Evolutionary conservation across 2,113 vertebrate genomes (phyloP).

Genomic region (Xenopus laevis): DNA sequence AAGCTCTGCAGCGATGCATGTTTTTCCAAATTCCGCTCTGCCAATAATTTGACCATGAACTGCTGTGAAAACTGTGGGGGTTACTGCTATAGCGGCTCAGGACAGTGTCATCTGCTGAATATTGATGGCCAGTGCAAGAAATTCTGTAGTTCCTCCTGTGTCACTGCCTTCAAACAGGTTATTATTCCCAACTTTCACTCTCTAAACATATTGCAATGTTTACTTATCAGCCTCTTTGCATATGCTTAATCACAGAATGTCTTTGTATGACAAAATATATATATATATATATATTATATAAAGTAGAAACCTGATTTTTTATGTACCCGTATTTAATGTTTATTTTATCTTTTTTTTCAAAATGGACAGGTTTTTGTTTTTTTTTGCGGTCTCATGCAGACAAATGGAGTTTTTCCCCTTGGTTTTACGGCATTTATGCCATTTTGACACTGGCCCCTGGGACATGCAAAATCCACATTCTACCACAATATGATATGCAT

Average conservation of each 20-base stretch:
- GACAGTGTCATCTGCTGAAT: constrained; percentile 76
- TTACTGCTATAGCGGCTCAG: constrained; percentile 79
- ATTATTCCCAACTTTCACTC: background rate
- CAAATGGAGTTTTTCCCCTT: too few relatives aligned
- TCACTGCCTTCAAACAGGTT: constrained; percentile 85
- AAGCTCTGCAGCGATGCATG: constrained; percentile 91
- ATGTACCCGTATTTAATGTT: too few relatives aligned
- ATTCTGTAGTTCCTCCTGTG: constrained; percentile 79
- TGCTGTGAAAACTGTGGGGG: constrained; percentile 85
- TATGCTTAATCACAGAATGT: background rate
- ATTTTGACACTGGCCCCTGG: too few relatives aligned
- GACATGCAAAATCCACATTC: too few relatives aligned
- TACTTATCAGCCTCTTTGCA: background rate
- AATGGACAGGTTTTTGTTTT: too few relatives aligned
- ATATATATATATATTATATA: background rate
- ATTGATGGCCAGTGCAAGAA: constrained; percentile 80
- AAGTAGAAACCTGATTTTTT: background rate
- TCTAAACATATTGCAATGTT: background rate
- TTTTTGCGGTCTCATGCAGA: too few relatives aligned
- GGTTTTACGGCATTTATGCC: too few relatives aligned
- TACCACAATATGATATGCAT: background rate
- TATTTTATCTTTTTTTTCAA: too few relatives aligned
- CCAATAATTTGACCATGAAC: constrained; percentile 87
- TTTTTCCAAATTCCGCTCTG: constrained; percentile 84
- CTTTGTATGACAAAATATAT: background rate